Evolutionary conservation across 2,888 invertebrate genomes (phyloP), one percentile per base, ranked within the genome.

Genomic region (Xanthorhoe spadicearia): DNA sequence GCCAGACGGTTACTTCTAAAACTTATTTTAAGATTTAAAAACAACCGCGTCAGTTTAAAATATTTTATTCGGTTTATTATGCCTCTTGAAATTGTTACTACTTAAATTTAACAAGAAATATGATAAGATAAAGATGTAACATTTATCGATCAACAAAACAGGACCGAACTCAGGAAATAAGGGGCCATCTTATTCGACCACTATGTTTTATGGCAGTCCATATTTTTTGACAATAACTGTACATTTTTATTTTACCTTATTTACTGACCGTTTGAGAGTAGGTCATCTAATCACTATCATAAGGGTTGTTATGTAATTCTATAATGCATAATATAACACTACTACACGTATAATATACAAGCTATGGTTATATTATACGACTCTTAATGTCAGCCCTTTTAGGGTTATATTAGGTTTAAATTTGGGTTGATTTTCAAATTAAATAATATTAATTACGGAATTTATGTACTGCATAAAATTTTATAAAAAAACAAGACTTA

Each of bases 331-430:
- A 64, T 68, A 90, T 89, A 90, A 89, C 88, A 82, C 88, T 83
- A 82, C 86, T 85, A 89, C 85, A 85, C 83, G 87, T 88, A 87
- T 85, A 84, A 83, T 84, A 88, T 85, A 88, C 83, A 86, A 83
- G 82, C 84, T 89, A 87, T 76, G 84, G 84, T 86, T 86, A 89
- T 88, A 88, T 88, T 90, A 91, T 87, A 90, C 85, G 83, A 84
- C 79, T 79, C 79, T 79, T 68, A 32, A 74, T 86, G 87, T 81
- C 89, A 89, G 87, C 88, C 89, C 80, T 78, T 73, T 74, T 51
- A 38, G 2, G 38, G 38, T 1, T 10, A 10, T 35, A 6, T 35
- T 35, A 35, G 8, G 8, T 35, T 5, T 9, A 5, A 2, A 35
- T 35, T 38, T 38, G 38, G 38, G 10, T 38, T 38, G 10, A 38